Evolutionary conservation across 1,140 invertebrate genomes (phyloP), one percentile per base, ranked within the genome.

Genomic region (Drosophila rufa): DNA sequence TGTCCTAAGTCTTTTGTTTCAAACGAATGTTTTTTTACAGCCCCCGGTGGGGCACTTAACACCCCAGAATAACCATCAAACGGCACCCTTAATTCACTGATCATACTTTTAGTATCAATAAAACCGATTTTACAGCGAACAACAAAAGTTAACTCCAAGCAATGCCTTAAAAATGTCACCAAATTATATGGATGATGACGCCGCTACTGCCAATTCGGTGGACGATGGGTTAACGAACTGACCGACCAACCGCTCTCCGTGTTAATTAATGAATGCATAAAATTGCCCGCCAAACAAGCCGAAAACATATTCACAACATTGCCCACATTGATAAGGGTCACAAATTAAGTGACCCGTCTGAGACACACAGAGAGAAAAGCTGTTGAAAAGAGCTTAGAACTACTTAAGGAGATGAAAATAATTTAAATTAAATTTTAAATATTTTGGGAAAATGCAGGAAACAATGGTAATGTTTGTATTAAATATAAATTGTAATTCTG

Each of bases 161-260:
- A 66, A 62, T 42, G 30, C 56, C 45, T 60, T 50, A 55, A 53
- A 67, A 77, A 68, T 86, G 57, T 83, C 66, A 73, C 43, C 69
- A 75, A 76, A 70, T 50, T 65, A 68, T 81, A 78, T 47, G 45
- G 77, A 25, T 40, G 55, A 48, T 61, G 66, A 61, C 55, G 68
- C 48, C 47, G 40, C 42, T 36, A 56, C 42, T 58, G 55, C 17
- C 46, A 56, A 48, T 46, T 60, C 60, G 68, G 61, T 89, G 81
- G 81, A 81, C 60, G 68, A 59, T 89, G 81, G 81, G 85, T 90
- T 82, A 90, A 90, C 75, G 85, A 90, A 90, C 85, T 90, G 69
- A 43, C 40, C 50, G 55, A 43, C 36, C 50, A 48, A 47, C 22
- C 27, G 55, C 27, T 45, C 66, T 33, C 36, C 27, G 46, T 64